Evolutionary conservation across 2,113 vertebrate species (phyloP).

Genomic region (Neogobius melanostomus): DNA sequence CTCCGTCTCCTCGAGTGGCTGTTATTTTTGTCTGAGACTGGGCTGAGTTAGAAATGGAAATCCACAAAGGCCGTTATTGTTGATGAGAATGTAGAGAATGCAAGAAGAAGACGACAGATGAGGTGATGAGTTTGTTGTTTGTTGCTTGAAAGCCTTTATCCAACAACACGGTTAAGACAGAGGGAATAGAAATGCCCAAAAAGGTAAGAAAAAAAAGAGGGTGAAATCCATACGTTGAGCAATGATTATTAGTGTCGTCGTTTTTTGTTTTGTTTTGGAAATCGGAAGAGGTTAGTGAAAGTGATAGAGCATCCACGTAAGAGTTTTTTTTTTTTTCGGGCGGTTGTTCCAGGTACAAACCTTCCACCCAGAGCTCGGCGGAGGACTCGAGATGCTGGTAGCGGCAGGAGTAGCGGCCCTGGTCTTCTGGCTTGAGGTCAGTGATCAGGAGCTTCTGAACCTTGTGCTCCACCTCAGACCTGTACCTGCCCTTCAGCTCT

Average conservation of each 20-base stretch:
- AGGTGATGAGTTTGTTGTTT: constrained; percentile 16
- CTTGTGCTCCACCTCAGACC: constrained; percentile 87
- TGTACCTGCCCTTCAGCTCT: constrained; percentile 86
- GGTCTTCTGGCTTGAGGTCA: constrained; percentile 88
- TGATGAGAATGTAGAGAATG: constrained; percentile 12
- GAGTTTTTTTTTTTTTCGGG: constrained; percentile 23
- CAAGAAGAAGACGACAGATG: constrained; percentile 35
- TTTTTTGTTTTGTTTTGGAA: constrained; percentile 15
- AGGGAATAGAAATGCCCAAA: constrained; percentile 29
- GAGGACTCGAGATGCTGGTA: constrained; percentile 87
- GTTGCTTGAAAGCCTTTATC: constrained; percentile 18
- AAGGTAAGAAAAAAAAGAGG: constrained; percentile 35
- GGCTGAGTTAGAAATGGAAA: constrained; percentile 9
- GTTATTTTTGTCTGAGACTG: neutral
- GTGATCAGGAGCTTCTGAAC: constrained; percentile 91
- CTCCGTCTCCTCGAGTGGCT: no score
- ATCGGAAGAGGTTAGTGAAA: constrained; percentile 76
- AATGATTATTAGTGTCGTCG: constrained; percentile 36
- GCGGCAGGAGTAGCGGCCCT: constrained; percentile 88
- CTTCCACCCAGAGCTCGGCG: constrained; percentile 91
- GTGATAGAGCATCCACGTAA: constrained; percentile 38
- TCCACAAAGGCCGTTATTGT: constrained; percentile 8
- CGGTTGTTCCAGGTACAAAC: constrained; percentile 56
- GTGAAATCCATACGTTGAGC: constrained; percentile 15
- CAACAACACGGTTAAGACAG: constrained; percentile 44